Evolutionary conservation across 2,113 vertebrate genomes (phyloP).

Genomic region (Aphelocoma coerulescens): DNA sequence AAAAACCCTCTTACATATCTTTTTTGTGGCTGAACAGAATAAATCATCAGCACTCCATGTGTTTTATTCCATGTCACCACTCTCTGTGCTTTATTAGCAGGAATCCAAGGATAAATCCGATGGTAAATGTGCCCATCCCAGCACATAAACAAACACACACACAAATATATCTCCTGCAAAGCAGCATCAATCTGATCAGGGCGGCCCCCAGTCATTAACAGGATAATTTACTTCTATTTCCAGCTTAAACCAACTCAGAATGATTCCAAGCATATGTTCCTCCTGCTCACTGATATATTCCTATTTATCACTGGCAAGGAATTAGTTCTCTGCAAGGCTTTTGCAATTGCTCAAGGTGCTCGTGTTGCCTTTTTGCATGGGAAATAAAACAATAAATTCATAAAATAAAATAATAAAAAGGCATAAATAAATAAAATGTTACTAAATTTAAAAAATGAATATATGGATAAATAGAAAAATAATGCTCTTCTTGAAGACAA

Average conservation of each 20-base stretch:
- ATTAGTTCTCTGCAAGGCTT: not conserved
- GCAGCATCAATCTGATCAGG: slow-evolving; percentile 1
- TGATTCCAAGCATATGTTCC: slow-evolving; percentile 31
- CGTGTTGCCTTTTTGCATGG: not conserved
- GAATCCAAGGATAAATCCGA: not conserved
- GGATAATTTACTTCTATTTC: slow-evolving; percentile 37
- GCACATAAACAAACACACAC: not conserved
- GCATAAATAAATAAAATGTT: not conserved
- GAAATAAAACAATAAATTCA: not conserved
- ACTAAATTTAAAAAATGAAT: not conserved
- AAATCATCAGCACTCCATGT: not conserved
- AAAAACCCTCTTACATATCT: not conserved
- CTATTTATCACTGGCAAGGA: not conserved
- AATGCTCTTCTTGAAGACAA: not conserved
- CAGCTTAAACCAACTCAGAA: slow-evolving; percentile 22
- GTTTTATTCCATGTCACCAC: not conserved
- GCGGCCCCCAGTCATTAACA: not conserved
- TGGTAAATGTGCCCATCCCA: not conserved
- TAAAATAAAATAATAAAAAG: not conserved
- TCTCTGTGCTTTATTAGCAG: not conserved
- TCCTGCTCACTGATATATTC: not conserved
- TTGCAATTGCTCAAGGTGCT: not conserved
- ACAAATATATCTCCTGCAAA: not conserved
- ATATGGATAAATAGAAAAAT: not conserved
- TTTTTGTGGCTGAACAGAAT: not conserved